These are phyloP conservation scores for Ips typographus DNA, from an alignment of 1,140 invertebrate species.

Conservation along the genomic window DNA sequence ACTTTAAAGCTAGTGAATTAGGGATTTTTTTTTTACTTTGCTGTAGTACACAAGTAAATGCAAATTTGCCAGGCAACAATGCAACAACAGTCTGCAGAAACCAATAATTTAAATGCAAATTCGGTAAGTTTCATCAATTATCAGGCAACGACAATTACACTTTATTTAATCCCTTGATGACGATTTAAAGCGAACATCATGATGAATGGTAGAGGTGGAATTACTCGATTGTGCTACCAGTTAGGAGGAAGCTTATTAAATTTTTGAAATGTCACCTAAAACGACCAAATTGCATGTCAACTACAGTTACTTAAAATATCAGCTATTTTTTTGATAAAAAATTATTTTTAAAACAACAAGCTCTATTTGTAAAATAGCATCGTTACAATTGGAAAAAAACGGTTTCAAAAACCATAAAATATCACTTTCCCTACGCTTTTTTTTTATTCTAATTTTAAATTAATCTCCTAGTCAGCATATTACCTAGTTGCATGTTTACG, in stretches of 20 bases:
- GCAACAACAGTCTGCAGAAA: not conserved
- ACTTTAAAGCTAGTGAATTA: too few species aligned
- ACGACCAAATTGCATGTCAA: constrained; percentile 1
- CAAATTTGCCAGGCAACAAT: too few species aligned
- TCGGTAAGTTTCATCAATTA: constrained; percentile 16
- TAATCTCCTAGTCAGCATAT: too few species aligned
- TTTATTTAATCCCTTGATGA: constrained; percentile 20
- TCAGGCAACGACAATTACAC: constrained; percentile 21
- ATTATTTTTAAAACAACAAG: too few species aligned
- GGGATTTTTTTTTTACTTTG: too few species aligned
- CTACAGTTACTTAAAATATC: not conserved
- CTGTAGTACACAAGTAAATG: too few species aligned
- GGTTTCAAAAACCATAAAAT: too few species aligned
- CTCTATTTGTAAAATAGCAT: too few species aligned
- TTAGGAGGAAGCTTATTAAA: constrained; percentile 7
- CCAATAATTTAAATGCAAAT: constrained; percentile 23
- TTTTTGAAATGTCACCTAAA: constrained; percentile 3
- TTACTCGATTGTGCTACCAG: constrained; percentile 17
- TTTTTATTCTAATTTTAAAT: too few species aligned
- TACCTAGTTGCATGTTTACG: too few species aligned
- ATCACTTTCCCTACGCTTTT: too few species aligned
- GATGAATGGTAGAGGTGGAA: constrained; percentile 19
- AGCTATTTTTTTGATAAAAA: not conserved
- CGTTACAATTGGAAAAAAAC: too few species aligned
- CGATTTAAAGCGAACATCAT: constrained; percentile 21